A percentile compares a stretch with the other conserved stretches of the same genome.
Evolutionary conservation across 2,888 invertebrate species (phyloP).

Genomic region (Alloplasta piceator): DNA sequence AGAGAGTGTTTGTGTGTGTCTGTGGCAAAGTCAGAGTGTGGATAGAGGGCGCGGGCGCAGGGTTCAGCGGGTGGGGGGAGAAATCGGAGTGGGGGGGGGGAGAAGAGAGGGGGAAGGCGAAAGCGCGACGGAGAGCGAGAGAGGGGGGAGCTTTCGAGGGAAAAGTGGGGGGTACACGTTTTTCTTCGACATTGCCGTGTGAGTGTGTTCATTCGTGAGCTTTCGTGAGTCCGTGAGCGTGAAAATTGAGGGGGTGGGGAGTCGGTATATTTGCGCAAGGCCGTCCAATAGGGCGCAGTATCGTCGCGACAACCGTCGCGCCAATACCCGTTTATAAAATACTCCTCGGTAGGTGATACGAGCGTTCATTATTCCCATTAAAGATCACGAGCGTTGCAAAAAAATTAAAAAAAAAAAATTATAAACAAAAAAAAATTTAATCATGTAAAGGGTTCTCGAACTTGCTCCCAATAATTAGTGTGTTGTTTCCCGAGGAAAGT

Average conservation of each 20-base stretch:
- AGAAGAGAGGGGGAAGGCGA: constrained; percentile 9
- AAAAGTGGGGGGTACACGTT: constrained; percentile 44
- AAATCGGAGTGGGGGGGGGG: constrained; percentile 51
- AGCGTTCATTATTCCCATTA: neutral
- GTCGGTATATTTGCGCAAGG: constrained; percentile 83
- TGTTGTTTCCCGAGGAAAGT: neutral
- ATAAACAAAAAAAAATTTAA: constrained; percentile 10
- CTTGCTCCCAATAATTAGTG: too few relatives aligned
- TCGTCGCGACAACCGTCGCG: constrained; percentile 82
- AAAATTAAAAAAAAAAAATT: constrained; percentile 19
- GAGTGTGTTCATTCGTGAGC: constrained; percentile 2
- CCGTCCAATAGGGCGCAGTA: constrained; percentile 83
- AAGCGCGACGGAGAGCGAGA: neutral
- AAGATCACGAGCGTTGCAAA: neutral
- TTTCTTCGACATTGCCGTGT: constrained; percentile 9
- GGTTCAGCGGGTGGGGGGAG: constrained; percentile 35
- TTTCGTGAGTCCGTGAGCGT: constrained; percentile 25
- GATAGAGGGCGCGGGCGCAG: neutral
- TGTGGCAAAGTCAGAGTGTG: constrained; percentile 32
- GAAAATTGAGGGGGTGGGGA: constrained; percentile 77
- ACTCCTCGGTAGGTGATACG: constrained; percentile 47
- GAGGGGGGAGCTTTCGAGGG: constrained; percentile 24
- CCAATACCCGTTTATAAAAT: constrained; percentile 69
- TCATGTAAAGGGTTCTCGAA: too few relatives aligned
- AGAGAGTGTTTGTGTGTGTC: constrained; percentile 11